Evolutionary conservation across 2,113 vertebrate genomes (phyloP).

Genomic region (Cichladusa arquata): DNA sequence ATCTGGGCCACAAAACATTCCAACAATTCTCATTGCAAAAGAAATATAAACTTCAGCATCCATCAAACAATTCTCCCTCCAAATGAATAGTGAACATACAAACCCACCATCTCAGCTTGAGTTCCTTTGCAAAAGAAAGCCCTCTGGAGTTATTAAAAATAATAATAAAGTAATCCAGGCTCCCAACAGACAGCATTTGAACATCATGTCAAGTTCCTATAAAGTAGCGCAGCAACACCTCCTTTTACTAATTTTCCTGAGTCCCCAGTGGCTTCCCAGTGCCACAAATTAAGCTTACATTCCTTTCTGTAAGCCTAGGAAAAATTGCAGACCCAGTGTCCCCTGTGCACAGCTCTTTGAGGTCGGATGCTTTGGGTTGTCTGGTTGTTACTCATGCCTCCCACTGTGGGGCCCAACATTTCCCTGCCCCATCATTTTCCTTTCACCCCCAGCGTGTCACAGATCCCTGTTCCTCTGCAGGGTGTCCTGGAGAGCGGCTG

Average conservation of each 20-base stretch:
- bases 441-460: background rate
- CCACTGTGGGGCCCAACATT: background rate
- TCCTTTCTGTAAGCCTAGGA: slow-evolving; percentile 45
- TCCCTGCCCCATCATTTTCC: slow-evolving; percentile 28
- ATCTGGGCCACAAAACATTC: slow-evolving; percentile 34
- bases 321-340: background rate
- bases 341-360: slow-evolving; percentile 25
- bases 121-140: slow-evolving; percentile 59
- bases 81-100: slow-evolving; percentile 63
- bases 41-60: slow-evolving; percentile 53
- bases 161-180: slow-evolving; percentile 44
- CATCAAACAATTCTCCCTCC: slow-evolving; percentile 56
- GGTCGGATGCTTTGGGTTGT: slow-evolving; percentile 24
- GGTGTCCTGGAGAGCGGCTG: background rate
- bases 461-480: slow-evolving; percentile 22
- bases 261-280: slow-evolving; percentile 6
- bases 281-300: slow-evolving; percentile 40
- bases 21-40: slow-evolving; percentile 58
- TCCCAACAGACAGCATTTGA: slow-evolving; percentile 45
- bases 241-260: slow-evolving; percentile 51
- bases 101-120: slow-evolving; percentile 65
- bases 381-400: slow-evolving; percentile 15
- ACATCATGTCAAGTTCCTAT: slow-evolving; percentile 46
- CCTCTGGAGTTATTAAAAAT: slow-evolving; percentile 59
- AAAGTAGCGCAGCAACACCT: slow-evolving; percentile 43